phyloP scores from a whole-genome alignment of 2,797 vertebrate species.

The Setipinna tenuifilis region DNA sequence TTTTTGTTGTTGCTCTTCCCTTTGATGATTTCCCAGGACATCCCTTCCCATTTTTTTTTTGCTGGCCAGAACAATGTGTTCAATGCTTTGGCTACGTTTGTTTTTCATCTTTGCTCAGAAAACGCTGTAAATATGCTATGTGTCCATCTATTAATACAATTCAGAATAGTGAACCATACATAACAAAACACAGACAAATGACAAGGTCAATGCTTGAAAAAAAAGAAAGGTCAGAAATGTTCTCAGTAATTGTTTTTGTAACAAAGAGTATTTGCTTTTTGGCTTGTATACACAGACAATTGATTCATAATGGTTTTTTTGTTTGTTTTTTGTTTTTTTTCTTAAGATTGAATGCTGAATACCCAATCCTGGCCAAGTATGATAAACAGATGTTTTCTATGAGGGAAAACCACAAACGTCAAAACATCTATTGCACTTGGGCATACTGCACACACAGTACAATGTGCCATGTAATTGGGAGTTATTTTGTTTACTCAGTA shows the following conservation, averaged over 20 bases:
- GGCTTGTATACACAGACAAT: slow-evolving; percentile 45
- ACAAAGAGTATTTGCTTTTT: slow-evolving; percentile 47
- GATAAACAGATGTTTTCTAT: slow-evolving; percentile 81
- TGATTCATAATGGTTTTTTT: slow-evolving; percentile 45
- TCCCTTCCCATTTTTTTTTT: slow-evolving; percentile 74
- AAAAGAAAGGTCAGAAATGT: slow-evolving; percentile 60
- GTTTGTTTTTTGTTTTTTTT: no score
- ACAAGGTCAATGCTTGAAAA: slow-evolving; percentile 57
- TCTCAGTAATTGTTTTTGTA: slow-evolving; percentile 56
- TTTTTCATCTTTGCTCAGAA: slow-evolving; percentile 65
- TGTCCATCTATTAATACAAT: slow-evolving; percentile 49
- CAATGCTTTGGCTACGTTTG: slow-evolving; percentile 77
- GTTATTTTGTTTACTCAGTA: slow-evolving; percentile 41
- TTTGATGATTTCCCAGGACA: slow-evolving; percentile 78
- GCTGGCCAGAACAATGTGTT: slow-evolving; percentile 75
- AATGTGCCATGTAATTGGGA: slow-evolving; percentile 24
- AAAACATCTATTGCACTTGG: slow-evolving; percentile 69
- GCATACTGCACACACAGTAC: not conserved
- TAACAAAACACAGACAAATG: slow-evolving; percentile 54
- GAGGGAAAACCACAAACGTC: slow-evolving; percentile 78
- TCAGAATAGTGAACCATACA: slow-evolving; percentile 56
- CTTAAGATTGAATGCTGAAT: slow-evolving; percentile 42
- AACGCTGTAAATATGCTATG: slow-evolving; percentile 69
- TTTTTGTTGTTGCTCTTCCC: slow-evolving; percentile 63
- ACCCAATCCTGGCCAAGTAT: slow-evolving; percentile 67